These are phyloP conservation scores for Craterocephalus amniculus DNA, from an alignment of 2,797 vertebrate genomes.

Conservation along the genomic window DNA sequence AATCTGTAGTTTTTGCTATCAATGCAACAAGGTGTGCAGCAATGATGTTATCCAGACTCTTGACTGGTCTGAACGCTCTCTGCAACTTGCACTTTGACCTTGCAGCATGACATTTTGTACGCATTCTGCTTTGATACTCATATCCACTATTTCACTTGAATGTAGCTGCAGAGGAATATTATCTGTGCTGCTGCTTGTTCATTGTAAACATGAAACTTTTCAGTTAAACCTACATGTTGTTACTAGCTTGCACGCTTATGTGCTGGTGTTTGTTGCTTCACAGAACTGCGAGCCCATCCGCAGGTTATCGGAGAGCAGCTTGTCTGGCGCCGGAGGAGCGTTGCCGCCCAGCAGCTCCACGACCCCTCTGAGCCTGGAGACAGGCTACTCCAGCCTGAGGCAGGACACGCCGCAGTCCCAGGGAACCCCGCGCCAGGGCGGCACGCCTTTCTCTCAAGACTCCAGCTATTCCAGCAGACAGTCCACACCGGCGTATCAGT, in stretches of 20 bases:
- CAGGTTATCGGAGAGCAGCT: slow-evolving; percentile 87
- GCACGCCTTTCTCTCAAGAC: slow-evolving; percentile 97
- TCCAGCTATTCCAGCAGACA: slow-evolving; percentile 96
- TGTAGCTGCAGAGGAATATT: background rate
- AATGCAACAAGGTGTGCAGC: slow-evolving; percentile 60
- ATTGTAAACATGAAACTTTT: background rate
- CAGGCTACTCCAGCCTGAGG: slow-evolving; percentile 94
- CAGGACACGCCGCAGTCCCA: slow-evolving; percentile 95
- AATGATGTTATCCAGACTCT: slow-evolving; percentile 42
- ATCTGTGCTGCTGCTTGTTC: background rate
- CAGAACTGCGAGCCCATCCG: slow-evolving; percentile 92
- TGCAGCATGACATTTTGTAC: slow-evolving; percentile 5
- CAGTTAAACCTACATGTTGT: background rate
- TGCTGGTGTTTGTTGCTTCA: slow-evolving; percentile 19
- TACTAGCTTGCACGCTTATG: background rate
- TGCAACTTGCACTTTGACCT: slow-evolving; percentile 62
- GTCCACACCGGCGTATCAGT: slow-evolving; percentile 92
- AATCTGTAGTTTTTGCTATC: slow-evolving; percentile 65
- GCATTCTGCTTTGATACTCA: slow-evolving; percentile 14
- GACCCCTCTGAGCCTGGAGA: slow-evolving; percentile 95
- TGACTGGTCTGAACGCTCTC: slow-evolving; percentile 35
- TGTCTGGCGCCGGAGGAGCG: slow-evolving; percentile 82
- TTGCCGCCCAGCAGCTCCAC: slow-evolving; percentile 89
- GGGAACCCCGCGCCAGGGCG: slow-evolving; percentile 88
- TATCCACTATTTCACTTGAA: slow-evolving; percentile 11